Conservation (phyloP, 2,888 invertebrate species). For the Eurois occulta region DNA sequence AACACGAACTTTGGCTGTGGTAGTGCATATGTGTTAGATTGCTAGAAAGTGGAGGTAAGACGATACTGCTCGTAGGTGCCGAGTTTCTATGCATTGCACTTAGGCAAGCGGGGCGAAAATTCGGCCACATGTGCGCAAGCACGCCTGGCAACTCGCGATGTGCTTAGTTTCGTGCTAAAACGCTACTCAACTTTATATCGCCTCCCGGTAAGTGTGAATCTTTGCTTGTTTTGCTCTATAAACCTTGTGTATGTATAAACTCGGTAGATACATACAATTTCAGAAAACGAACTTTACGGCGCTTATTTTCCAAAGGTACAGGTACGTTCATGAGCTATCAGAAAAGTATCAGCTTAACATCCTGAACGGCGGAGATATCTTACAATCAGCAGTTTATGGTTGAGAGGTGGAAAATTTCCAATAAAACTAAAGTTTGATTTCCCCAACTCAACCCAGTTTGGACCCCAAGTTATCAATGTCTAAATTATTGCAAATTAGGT, state of each 20-base stretch:
- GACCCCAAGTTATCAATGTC: neutral
- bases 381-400: neutral
- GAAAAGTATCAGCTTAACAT: neutral
- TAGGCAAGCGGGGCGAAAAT: slow-evolving; percentile 73
- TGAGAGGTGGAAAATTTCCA: neutral
- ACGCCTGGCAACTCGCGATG: slow-evolving; percentile 80
- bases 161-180: slow-evolving; percentile 80
- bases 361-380: neutral
- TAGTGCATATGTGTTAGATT: slow-evolving; percentile 60
- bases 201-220: slow-evolving; percentile 51
- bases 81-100: slow-evolving; percentile 69
- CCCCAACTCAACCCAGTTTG: neutral
- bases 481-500: neutral
- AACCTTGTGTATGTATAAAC: slow-evolving; percentile 9
- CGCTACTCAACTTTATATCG: slow-evolving; percentile 75
- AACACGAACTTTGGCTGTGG: slow-evolving; percentile 51
- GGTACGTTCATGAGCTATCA: neutral
- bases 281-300: neutral
- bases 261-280: neutral
- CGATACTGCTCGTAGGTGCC: slow-evolving; percentile 49
- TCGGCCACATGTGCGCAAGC: slow-evolving; percentile 78
- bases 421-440: no score
- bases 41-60: slow-evolving; percentile 57
- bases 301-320: neutral
- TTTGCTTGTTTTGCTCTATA: slow-evolving; percentile 53